A percentile compares a stretch with the other conserved stretches of the same genome.
Conservation (phyloP, 2,797 vertebrate genomes). For the Lepus townsendii region DNA sequence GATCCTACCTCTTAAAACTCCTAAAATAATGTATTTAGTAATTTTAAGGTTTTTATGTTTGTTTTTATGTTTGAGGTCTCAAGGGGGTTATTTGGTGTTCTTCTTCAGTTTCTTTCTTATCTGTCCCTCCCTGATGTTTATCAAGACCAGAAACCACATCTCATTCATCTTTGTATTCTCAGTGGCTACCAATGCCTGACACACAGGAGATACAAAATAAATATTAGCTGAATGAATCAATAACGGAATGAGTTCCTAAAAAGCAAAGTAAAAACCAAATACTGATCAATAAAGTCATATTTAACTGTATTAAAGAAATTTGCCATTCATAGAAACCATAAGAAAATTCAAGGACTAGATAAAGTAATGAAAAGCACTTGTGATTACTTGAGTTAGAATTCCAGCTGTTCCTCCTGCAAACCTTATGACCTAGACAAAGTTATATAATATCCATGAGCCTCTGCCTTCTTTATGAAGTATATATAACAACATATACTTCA, state of each 20-base stretch:
- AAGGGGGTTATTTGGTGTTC: too few species aligned
- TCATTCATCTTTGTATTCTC: constrained; percentile 58
- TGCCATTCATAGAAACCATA: constrained; percentile 21
- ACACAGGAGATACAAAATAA: constrained; percentile 34
- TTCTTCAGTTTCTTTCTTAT: not conserved
- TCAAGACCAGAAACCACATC: not conserved
- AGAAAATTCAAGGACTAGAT: not conserved
- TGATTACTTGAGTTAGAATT: not conserved
- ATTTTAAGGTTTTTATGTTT: not conserved
- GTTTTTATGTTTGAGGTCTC: not conserved
- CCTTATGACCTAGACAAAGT: not conserved
- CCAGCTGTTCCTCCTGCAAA: not conserved
- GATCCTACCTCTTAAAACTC: not conserved
- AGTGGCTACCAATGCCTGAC: not conserved
- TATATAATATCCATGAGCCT: not conserved
- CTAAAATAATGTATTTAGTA: too few species aligned
- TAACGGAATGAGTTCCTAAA: constrained; percentile 64
- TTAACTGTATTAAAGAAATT: constrained; percentile 46
- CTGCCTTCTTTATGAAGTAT: not conserved
- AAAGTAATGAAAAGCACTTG: not conserved
- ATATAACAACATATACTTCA: not conserved
- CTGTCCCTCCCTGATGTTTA: not conserved
- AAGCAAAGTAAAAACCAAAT: constrained; percentile 59
- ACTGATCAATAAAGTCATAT: constrained; percentile 57
- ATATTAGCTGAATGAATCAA: constrained; percentile 62